Evolutionary conservation across 2,113 vertebrate species (phyloP).

Genomic region (Lontra canadensis): DNA sequence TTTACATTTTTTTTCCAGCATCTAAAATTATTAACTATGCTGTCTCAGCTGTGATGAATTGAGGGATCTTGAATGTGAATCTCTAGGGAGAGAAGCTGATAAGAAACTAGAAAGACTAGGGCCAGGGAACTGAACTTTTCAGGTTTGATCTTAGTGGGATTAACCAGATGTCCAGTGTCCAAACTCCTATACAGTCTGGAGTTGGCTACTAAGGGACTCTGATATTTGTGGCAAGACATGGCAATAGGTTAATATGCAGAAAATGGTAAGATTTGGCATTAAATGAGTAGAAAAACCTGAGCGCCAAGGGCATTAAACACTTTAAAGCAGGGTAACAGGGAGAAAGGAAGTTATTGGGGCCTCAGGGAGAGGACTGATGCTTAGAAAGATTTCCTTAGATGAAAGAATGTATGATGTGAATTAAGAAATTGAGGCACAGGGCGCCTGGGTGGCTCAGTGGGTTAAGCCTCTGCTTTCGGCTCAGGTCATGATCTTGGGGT

Average conservation of each 20-base stretch:
- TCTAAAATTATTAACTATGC: constrained; percentile 11
- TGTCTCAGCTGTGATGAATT: background rate
- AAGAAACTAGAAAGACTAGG: background rate
- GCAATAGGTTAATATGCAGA: background rate
- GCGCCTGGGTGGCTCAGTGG: too few relatives aligned
- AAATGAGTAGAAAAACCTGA: background rate
- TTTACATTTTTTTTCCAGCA: background rate
- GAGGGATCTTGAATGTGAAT: background rate
- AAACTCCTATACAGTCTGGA: background rate
- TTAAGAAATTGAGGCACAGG: background rate
- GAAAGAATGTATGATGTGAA: background rate
- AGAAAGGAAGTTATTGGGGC: background rate
- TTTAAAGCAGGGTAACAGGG: background rate
- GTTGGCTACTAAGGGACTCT: background rate
- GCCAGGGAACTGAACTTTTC: background rate
- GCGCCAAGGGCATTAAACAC: background rate
- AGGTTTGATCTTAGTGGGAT: background rate
- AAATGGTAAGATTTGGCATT: background rate
- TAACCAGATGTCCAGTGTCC: background rate
- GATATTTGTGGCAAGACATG: background rate
- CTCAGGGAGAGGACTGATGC: background rate
- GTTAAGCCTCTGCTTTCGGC: too few relatives aligned
- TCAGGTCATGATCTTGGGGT: too few relatives aligned
- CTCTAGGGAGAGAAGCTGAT: background rate
- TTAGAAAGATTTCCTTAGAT: background rate